Conservation (phyloP, 2,888 invertebrate species). For the Lobophora halterata region DNA sequence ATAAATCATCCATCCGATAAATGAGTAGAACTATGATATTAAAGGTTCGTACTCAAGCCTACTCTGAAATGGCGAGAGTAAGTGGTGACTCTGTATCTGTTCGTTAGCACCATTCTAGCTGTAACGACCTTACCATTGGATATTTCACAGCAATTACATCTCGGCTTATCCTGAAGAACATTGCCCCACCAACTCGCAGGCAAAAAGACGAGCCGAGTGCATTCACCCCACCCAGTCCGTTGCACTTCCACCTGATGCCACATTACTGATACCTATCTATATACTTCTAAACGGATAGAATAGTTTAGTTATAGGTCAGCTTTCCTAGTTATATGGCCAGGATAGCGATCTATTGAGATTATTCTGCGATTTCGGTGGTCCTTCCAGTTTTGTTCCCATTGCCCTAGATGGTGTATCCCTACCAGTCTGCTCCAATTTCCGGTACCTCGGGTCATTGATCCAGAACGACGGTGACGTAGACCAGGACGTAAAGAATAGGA, state of each 20-base stretch:
- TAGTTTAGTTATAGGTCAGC: conserved; percentile 24
- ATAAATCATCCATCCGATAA: too few relatives aligned
- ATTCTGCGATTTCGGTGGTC: too few relatives aligned
- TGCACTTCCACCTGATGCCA: conserved; percentile 55
- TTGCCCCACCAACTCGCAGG: conserved; percentile 41
- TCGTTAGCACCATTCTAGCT: conserved; percentile 1
- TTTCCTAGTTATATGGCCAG: conserved; percentile 22
- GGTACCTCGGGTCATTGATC: too few relatives aligned
- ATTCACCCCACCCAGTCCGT: conserved; percentile 54
- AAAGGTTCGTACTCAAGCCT: too few relatives aligned
- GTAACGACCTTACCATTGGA: conserved; percentile 18
- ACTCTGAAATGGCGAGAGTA: too few relatives aligned
- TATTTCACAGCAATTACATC: conserved; percentile 26
- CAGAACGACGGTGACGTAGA: too few relatives aligned
- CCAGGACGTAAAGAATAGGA: too few relatives aligned
- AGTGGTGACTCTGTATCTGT: too few relatives aligned
- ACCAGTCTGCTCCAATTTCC: too few relatives aligned
- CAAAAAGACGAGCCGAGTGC: conserved; percentile 47
- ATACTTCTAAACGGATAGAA: conserved; percentile 4
- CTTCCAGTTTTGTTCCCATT: too few relatives aligned
- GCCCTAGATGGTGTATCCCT: too few relatives aligned
- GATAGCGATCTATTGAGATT: conserved; percentile 24
- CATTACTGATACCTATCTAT: conserved; percentile 15
- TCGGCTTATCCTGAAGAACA: conserved; percentile 33
- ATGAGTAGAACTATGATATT: too few relatives aligned